Base-by-base conservation (phyloP, 2,888 invertebrate species). In the Marronus borbonicus region DNA sequence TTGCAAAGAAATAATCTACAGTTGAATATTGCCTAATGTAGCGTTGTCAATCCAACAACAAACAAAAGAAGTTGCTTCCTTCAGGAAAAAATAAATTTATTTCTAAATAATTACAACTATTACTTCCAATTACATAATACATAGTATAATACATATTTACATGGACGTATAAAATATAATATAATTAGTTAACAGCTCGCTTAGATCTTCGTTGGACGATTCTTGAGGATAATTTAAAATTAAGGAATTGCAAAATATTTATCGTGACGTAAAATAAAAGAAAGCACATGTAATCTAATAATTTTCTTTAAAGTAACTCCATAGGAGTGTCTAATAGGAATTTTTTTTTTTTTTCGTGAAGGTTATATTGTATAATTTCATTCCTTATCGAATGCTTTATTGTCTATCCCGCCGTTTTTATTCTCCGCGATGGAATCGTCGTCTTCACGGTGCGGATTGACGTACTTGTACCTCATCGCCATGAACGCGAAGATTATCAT, bases 401-500 rank as follows among this genome's bases (percentile, higher is more conserved):
- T 82, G 31, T 79, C 81, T 39, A 82, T 74, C 12, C 82, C 82
- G n/a, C 76, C 80, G 31, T 65, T 44, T 55, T 79, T 79, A 49
- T 77, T 72, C 14, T 44, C 14, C 2, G 20, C 49, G 14, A 28
- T 52, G n/a, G 52, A 17, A 14, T 60, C 60, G 10, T 72, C 60
- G 1, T 44, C 44, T 4, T 72, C 52, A 20, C 60, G 60, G 24
- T 72, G 72, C 12, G 44, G 72, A 72, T 90, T 88, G 0, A 91
- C 91, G 86, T 96, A 96, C 82, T 92, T 93, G 89, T 98, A 98
- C 81, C 92, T 92, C 86, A 92, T 91, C 0, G 97, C 94, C 92
- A 98, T 93, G 4, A 93, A 86, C 31, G 93, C 92, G 86, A 98
- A 98, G 49, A 97, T 89, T 0, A 94, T 79, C 91, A 97, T 96